phyloP scores from a whole-genome alignment of 2,113 vertebrate genomes.

The Nyctereutes procyonoides region DNA sequence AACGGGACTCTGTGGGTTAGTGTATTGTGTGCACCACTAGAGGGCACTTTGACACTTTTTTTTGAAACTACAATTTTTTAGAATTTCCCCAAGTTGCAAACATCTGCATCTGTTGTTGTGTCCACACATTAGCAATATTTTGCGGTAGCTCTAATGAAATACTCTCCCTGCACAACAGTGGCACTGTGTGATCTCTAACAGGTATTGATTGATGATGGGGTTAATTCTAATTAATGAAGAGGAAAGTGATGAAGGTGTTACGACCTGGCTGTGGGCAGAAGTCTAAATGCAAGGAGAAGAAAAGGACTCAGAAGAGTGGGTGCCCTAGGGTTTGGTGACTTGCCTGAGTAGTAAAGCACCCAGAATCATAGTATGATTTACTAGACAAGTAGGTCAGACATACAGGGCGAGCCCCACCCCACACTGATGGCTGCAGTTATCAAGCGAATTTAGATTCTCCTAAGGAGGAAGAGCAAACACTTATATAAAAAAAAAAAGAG shows the following conservation, averaged over 20 bases:
- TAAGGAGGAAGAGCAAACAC: neutral
- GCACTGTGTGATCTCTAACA: neutral
- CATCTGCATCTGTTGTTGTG: rapidly evolving
- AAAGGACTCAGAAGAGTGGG: neutral
- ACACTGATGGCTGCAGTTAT: neutral
- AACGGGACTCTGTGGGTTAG: neutral
- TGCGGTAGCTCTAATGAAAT: neutral
- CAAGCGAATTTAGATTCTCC: neutral
- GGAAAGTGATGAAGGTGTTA: neutral
- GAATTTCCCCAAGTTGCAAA: neutral
- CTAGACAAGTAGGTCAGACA: neutral
- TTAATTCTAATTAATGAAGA: neutral
- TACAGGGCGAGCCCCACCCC: neutral
- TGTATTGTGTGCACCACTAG: slow-evolving; percentile 62
- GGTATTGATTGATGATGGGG: neutral
- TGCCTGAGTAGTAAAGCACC: neutral
- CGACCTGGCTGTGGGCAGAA: neutral
- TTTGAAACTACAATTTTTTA: neutral
- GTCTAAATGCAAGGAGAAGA: neutral
- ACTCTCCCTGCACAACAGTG: neutral
- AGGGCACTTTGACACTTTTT: slow-evolving; percentile 78
- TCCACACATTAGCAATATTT: neutral
- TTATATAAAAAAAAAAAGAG: neutral
- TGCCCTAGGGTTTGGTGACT: neutral
- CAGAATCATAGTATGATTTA: neutral